phyloP scores from a whole-genome alignment of 2,888 invertebrate genomes.

The Acholoe squamosa region DNA sequence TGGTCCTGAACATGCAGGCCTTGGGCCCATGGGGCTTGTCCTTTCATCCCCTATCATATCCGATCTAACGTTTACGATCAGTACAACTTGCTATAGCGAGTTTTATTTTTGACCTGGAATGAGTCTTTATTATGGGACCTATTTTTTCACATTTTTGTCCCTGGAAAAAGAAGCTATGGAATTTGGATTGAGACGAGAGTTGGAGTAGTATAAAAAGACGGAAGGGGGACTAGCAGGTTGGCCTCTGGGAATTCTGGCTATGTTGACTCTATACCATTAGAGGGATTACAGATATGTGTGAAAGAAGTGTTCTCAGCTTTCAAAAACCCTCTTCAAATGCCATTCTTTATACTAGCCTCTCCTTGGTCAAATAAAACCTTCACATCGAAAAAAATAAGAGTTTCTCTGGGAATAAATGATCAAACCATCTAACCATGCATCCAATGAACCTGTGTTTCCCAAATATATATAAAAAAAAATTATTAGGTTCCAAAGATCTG shows the following conservation, averaged over 20 bases:
- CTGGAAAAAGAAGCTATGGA: not conserved
- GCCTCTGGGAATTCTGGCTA: not conserved
- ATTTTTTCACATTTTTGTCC: not conserved
- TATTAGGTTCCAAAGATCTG: no score
- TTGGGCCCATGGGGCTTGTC: not conserved
- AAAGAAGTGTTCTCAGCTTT: not conserved
- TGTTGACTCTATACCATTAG: not conserved
- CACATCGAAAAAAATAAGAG: no score
- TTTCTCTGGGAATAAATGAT: no score
- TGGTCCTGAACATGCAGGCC: not conserved
- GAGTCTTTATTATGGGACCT: not conserved
- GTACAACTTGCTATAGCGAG: not conserved
- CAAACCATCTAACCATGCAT: no score
- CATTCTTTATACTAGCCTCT: no score
- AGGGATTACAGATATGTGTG: not conserved
- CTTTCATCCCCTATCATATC: conserved; percentile 1
- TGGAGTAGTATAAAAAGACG: no score
- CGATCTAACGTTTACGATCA: not conserved
- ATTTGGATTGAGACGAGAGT: not conserved
- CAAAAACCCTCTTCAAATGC: not conserved
- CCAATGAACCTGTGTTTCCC: no score
- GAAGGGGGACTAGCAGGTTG: no score
- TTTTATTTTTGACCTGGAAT: not conserved
- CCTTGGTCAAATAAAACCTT: no score
- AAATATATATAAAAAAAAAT: no score